Percentiles rank a stretch among this genome's conserved stretches.
Evolutionary conservation across 1,140 invertebrate species (phyloP).

Genomic region (Alviniconcha marisindica): DNA sequence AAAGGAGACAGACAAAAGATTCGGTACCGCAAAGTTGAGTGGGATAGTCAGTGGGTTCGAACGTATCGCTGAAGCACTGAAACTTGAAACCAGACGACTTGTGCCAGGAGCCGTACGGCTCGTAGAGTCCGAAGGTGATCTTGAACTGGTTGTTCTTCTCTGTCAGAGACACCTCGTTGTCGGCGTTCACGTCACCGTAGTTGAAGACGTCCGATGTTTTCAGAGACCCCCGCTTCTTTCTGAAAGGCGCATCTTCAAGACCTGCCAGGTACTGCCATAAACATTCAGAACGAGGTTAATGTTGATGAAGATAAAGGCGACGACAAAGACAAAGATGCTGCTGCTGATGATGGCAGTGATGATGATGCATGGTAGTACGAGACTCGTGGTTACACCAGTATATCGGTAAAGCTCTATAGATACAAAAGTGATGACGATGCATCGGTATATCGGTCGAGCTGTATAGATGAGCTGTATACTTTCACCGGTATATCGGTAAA

Average conservation of each 20-base stretch:
- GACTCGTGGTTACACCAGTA: too few relatives aligned
- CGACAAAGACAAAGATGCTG: too few relatives aligned
- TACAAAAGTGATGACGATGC: too few relatives aligned
- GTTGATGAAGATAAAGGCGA: too few relatives aligned
- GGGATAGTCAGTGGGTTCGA: slow-evolving; percentile 4
- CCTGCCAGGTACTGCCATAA: slow-evolving; percentile 5
- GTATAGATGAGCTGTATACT: too few relatives aligned
- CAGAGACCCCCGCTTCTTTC: not conserved
- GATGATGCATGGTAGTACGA: too few relatives aligned
- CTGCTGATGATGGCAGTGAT: too few relatives aligned
- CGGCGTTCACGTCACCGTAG: not conserved
- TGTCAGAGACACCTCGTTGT: slow-evolving; percentile 16
- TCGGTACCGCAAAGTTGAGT: not conserved
- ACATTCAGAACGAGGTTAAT: too few relatives aligned
- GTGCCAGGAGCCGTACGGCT: not conserved
- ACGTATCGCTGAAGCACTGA: slow-evolving; percentile 10
- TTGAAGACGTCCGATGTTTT: not conserved
- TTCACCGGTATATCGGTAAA: too few relatives aligned
- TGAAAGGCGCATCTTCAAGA: not conserved
- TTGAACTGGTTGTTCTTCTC: slow-evolving; percentile 28
- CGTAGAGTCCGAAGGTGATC: slow-evolving; percentile 17
- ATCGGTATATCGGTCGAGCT: too few relatives aligned
- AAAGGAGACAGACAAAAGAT: too few relatives aligned
- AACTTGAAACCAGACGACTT: slow-evolving; percentile 5
- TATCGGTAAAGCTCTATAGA: too few relatives aligned